Evolutionary conservation across 1,140 invertebrate genomes (phyloP), one percentile per base, ranked within the genome.

Genomic region (Acromyrmex echinatior): DNA sequence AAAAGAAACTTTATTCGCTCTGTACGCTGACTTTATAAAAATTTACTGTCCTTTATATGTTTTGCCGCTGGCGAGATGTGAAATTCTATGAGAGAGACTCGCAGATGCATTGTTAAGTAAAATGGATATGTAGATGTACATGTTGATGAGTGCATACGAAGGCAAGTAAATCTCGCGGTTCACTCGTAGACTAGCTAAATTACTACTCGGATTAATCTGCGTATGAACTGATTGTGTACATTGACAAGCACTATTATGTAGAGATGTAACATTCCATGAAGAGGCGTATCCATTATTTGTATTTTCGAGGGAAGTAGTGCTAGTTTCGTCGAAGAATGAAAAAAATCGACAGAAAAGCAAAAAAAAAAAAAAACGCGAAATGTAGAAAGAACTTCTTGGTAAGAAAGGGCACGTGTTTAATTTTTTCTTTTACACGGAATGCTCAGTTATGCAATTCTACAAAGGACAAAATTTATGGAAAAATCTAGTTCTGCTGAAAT

Each of bases 121-220:
- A 82, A 86, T 82, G 81, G 45, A 74, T 60, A 21, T 39, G 51
- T 81, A 78, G 25, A 28, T 35, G 35, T 62, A 60, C 73, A 77
- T 81, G 70, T 63, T 81, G 77, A 86, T 70, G 65, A 74, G 58
- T 39, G 68, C 71, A 82, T 65, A 56, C 86, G 78, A 73, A 73
- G 49, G 18, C 71, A 77, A 77, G 45, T 63, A 78, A 90, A 87
- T 91, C 86, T 86, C 86, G 62, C 56, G 87, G 82, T 76, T 86
- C 86, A 76, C 86, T 91, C 81, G 62, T 63, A 80, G 73, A 62
- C 86, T 62, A 35, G 71, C 81, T 85, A 88, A 91, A 90, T 91
- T 91, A 90, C 89, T 66, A 86, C 58, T 86, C 45, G 74, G 63
- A 56, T 91, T 91, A 91, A 91, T 90, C 77, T 25, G 60, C 21